A percentile compares a stretch with the other conserved stretches of the same genome.
These are phyloP conservation scores for Lasioglossum malachurum DNA, from an alignment of 2,888 invertebrate genomes.

Conservation along the genomic window DNA sequence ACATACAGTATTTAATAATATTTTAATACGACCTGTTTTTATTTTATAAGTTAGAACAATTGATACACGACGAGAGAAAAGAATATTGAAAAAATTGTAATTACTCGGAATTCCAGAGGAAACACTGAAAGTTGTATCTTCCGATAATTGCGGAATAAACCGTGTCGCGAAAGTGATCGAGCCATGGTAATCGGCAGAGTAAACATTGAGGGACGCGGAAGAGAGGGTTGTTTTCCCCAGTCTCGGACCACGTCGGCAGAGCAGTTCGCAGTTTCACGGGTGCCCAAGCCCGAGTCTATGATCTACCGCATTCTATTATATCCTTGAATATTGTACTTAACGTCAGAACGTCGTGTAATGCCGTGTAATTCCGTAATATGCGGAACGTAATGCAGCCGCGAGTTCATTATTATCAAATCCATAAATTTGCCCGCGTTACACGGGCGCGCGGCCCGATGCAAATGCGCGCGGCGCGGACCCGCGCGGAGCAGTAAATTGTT, in stretches of 20 bases:
- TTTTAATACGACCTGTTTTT: no score
- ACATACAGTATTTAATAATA: no score
- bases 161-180: neutral
- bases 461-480: constrained; percentile 26
- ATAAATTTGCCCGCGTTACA: constrained; percentile 56
- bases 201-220: neutral
- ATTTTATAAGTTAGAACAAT: no score
- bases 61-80: no score
- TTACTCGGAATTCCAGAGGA: no score
- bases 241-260: neutral
- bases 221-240: neutral
- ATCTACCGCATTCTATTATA: constrained; percentile 58
- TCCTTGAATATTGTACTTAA: constrained; percentile 66
- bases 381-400: constrained; percentile 47
- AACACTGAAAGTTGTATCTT: no score
- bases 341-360: constrained; percentile 62
- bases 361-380: constrained; percentile 66
- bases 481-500: constrained; percentile 42
- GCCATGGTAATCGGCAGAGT: neutral
- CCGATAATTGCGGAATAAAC: neutral
- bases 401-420: constrained; percentile 65
- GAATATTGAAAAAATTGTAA: no score
- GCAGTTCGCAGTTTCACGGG: neutral
- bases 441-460: constrained; percentile 27
- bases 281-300: constrained; percentile 22